These are phyloP conservation scores for Zelleria hepariella DNA, from an alignment of 2,888 invertebrate species.

Conservation along the genomic window DNA sequence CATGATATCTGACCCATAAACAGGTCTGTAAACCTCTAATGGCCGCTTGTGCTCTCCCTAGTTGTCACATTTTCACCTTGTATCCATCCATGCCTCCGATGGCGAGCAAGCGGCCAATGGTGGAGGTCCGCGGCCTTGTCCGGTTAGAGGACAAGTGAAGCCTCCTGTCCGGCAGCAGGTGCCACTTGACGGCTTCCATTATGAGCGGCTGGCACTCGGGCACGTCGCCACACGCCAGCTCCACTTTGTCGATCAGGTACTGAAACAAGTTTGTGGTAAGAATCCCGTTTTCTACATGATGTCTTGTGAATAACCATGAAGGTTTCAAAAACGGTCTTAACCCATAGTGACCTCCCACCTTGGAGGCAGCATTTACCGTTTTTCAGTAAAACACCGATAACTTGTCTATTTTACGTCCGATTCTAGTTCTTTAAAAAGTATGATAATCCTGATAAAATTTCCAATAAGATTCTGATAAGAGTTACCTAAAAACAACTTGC, in stretches of 20 bases:
- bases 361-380: no score
- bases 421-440: no score
- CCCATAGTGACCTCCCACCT: no score
- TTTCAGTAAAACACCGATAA: no score
- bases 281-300: neutral
- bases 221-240: constrained; percentile 75
- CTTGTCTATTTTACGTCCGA: no score
- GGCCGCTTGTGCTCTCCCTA: neutral
- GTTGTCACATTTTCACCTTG: constrained; percentile 65
- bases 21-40: no score
- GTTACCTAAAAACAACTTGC: no score
- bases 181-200: constrained; percentile 96
- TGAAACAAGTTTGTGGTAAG: constrained; percentile 33
- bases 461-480: no score
- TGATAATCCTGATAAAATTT: no score
- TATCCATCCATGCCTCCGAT: constrained; percentile 95
- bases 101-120: constrained; percentile 88
- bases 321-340: no score
- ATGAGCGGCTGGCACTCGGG: constrained; percentile 87
- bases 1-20: no score
- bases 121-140: constrained; percentile 91
- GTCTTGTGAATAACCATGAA: no score
- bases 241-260: constrained; percentile 92
- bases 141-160: constrained; percentile 82
- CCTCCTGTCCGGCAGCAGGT: constrained; percentile 88